Conservation (phyloP, 2,113 vertebrate species). For the Carlito syrichta region DNA sequence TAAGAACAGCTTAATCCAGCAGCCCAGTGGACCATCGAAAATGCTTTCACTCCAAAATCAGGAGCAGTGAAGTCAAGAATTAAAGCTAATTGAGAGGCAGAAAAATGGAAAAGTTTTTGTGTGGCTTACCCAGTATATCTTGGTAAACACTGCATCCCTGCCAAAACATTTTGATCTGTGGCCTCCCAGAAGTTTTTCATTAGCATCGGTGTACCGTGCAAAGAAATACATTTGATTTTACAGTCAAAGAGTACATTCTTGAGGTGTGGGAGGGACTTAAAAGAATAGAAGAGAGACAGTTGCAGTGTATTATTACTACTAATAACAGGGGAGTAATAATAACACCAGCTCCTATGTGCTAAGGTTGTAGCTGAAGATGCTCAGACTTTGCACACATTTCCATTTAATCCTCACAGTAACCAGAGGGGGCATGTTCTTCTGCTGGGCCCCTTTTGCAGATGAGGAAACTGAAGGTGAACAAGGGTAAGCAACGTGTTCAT, state of each 20-base stretch:
- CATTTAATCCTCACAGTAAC: neutral
- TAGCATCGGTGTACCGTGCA: neutral
- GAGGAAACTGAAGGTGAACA: neutral
- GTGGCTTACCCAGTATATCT: slow-evolving; percentile 42
- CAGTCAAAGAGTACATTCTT: neutral
- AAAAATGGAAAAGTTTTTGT: slow-evolving; percentile 52
- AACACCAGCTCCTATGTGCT: neutral
- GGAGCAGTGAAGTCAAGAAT: slow-evolving; percentile 35
- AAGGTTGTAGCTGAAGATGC: rapidly evolving
- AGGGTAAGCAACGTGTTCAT: neutral
- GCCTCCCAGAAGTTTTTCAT: neutral
- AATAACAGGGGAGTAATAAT: neutral
- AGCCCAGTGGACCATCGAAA: neutral
- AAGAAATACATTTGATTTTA: slow-evolving; percentile 38
- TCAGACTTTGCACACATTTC: neutral
- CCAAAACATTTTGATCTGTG: slow-evolving; percentile 31
- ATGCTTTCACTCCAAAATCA: neutral
- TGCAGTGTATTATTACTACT: neutral
- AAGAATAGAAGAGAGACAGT: neutral
- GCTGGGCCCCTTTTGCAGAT: neutral
- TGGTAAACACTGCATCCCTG: slow-evolving; percentile 57
- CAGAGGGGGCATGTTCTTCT: neutral
- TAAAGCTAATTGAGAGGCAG: slow-evolving; percentile 34
- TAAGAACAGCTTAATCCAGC: slow-evolving; percentile 60
- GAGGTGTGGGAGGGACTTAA: neutral